These are phyloP conservation scores for Agonopterix heracliana DNA, from an alignment of 2,888 invertebrate species.

Conservation along the genomic window DNA sequence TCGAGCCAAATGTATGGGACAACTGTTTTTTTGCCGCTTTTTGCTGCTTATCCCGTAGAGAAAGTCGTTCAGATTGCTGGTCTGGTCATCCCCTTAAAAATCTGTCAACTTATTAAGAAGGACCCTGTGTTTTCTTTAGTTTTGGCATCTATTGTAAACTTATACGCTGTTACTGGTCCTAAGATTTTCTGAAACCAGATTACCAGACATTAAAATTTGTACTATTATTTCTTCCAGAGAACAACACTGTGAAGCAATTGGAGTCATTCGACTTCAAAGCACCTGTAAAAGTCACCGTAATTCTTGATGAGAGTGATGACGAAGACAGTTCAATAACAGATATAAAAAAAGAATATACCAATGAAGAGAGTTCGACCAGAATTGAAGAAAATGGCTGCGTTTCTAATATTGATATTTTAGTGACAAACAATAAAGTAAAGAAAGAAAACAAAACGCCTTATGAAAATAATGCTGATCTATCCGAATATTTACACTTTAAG, in stretches of 20 bases:
- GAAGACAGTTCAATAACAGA: conserved; percentile 8
- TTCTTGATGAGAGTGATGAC: conserved; percentile 29
- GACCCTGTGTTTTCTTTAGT: no score
- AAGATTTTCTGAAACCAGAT: no score
- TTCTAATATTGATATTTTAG: not conserved
- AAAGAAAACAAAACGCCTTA: not conserved
- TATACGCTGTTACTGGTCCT: no score
- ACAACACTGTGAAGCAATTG: conserved; percentile 21
- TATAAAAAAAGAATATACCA: not conserved
- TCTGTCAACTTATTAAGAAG: no score
- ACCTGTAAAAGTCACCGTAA: conserved; percentile 25
- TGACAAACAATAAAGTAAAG: not conserved
- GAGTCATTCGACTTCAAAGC: conserved; percentile 27
- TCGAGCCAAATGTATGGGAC: no score
- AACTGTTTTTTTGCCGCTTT: no score
- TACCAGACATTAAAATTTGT: not conserved
- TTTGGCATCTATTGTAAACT: no score
- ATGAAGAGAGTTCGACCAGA: not conserved
- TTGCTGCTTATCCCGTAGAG: no score
- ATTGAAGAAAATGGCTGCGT: not conserved
- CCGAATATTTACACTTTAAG: no score
- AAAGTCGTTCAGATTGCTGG: no score
- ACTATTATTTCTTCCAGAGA: not conserved
- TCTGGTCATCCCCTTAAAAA: no score
- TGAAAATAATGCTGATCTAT: not conserved